A percentile compares a stretch with the other conserved stretches of the same genome.
These are phyloP conservation scores for Myotis findleyi DNA, from an alignment of 2,797 vertebrate genomes.

Conservation along the genomic window DNA sequence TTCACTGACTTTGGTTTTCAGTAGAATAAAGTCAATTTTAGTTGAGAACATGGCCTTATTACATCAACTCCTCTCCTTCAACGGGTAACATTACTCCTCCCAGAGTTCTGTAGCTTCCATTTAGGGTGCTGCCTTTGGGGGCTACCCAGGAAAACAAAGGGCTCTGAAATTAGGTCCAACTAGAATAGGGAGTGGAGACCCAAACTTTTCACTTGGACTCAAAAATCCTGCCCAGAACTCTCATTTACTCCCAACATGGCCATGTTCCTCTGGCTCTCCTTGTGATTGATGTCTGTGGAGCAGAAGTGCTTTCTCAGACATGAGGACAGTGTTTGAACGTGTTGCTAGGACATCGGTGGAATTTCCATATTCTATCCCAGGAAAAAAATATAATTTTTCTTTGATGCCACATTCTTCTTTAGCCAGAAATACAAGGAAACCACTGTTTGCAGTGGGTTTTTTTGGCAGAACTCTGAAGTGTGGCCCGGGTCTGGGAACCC, in stretches of 20 bases:
- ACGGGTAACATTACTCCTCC: not conserved
- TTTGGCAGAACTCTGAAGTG: constrained; percentile 83
- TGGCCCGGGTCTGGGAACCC: constrained; percentile 81
- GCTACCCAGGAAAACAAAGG: not conserved
- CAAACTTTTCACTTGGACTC: constrained; percentile 1
- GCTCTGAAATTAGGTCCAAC: not conserved
- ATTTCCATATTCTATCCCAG: constrained; percentile 82
- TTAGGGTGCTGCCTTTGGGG: not conserved
- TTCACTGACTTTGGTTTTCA: not conserved
- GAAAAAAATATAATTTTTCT: constrained; percentile 83
- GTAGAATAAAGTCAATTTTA: not conserved
- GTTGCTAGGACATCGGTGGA: constrained; percentile 81
- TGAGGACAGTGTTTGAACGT: constrained; percentile 80
- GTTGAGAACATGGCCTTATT: not conserved
- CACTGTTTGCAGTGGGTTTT: constrained; percentile 82
- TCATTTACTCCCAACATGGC: not conserved
- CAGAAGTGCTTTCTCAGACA: constrained; percentile 62
- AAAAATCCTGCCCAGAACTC: not conserved
- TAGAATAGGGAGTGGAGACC: not conserved
- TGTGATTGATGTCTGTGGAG: constrained; percentile 53
- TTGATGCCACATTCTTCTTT: constrained; percentile 84
- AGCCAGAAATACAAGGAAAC: constrained; percentile 85
- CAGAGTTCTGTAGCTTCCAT: not conserved
- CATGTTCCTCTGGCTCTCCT: constrained; percentile 46
- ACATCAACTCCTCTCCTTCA: not conserved